Percentiles rank a stretch among this genome's conserved stretches.
These are phyloP conservation scores for Corydoras maculifer DNA, from an alignment of 2,113 vertebrate species.

Conservation along the genomic window DNA sequence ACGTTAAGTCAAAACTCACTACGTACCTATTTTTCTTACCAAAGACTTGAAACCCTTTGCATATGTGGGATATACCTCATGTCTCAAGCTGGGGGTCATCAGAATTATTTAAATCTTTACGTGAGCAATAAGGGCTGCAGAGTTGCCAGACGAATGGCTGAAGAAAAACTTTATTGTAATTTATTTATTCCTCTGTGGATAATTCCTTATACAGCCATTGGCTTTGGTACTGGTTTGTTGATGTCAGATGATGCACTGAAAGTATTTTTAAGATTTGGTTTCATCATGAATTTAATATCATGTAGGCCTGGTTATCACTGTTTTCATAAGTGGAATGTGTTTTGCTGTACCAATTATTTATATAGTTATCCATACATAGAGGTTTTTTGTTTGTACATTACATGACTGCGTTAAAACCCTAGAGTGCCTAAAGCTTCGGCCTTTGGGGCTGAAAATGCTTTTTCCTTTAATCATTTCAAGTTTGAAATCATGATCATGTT, in stretches of 20 bases:
- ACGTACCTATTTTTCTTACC: background rate
- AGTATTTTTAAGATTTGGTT: too few relatives aligned
- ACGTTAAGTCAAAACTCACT: background rate
- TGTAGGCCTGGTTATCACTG: background rate
- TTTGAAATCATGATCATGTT: background rate
- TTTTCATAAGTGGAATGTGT: conserved; percentile 4
- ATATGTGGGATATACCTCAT: too few relatives aligned
- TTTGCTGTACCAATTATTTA: conserved; percentile 22
- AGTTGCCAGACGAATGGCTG: too few relatives aligned
- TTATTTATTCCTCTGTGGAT: too few relatives aligned
- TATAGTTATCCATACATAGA: background rate
- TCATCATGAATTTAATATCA: background rate
- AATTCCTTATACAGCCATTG: too few relatives aligned
- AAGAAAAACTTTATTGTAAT: too few relatives aligned
- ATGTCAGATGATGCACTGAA: too few relatives aligned
- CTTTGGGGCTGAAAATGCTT: conserved; percentile 45
- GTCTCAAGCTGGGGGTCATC: too few relatives aligned
- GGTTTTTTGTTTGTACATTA: conserved; percentile 11
- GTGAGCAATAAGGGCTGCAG: too few relatives aligned
- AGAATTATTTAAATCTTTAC: too few relatives aligned
- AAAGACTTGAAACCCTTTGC: background rate
- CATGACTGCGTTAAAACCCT: conserved; percentile 44
- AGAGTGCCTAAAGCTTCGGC: conserved; percentile 65
- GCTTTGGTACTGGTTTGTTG: too few relatives aligned
- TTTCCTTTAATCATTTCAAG: background rate